Conservation (phyloP, 2,797 vertebrate species). For the Lophius americanus region DNA sequence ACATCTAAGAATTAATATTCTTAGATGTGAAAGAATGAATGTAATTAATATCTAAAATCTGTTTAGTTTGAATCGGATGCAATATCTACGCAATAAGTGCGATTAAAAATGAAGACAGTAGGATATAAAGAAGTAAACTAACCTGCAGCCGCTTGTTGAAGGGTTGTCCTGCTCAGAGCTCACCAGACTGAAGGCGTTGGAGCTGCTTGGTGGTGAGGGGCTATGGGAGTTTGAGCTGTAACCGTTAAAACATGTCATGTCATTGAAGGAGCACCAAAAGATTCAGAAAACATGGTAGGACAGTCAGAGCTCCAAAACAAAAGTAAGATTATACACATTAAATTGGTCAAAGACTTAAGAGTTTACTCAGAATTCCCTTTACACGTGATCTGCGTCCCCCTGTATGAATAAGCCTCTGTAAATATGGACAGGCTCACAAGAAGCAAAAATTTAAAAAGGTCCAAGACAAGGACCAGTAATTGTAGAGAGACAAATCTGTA, state of each 20-base stretch:
- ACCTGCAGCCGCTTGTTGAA: conserved; percentile 92
- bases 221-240: conserved; percentile 86
- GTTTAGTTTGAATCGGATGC: no score
- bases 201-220: conserved; percentile 82
- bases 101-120: no score
- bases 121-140: conserved; percentile 21
- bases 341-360: conserved; percentile 21
- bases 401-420: no score
- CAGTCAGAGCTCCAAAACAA: conserved; percentile 6
- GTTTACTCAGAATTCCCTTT: not conserved
- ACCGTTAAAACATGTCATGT: conserved; percentile 30
- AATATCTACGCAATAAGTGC: no score
- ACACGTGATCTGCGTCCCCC: no score
- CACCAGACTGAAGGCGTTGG: conserved; percentile 87
- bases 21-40: no score
- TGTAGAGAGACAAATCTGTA: no score
- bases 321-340: conserved; percentile 25
- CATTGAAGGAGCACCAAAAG: not conserved
- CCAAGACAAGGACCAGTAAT: no score
- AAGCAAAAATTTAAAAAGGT: not conserved
- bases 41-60: no score
- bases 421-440: no score
- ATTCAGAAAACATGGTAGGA: not conserved
- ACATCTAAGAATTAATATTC: no score
- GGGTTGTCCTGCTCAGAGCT: conserved; percentile 90